These are phyloP conservation scores for Diplosoma virens DNA, from an alignment of 23 tunicate genomes.

Conservation along the genomic window DNA sequence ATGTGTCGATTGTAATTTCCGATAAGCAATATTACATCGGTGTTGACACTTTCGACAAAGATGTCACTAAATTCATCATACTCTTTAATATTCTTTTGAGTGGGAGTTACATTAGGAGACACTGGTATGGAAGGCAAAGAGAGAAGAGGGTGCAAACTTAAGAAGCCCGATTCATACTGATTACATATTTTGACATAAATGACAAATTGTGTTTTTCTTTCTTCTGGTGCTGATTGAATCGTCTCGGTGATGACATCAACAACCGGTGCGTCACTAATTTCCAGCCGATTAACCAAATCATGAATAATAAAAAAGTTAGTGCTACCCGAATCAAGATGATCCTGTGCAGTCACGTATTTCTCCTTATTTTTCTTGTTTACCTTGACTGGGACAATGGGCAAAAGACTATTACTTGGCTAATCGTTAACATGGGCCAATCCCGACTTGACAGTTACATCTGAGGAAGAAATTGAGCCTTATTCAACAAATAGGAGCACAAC, in stretches of 20 bases:
- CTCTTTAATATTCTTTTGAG: background rate
- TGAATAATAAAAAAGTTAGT: background rate
- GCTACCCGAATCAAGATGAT: background rate
- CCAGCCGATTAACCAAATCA: background rate
- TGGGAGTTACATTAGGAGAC: background rate
- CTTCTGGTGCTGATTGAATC: background rate
- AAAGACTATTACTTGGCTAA: background rate
- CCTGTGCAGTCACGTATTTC: background rate
- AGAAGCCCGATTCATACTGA: background rate
- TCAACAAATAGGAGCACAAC: no score
- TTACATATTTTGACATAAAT: background rate
- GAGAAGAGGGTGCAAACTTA: background rate
- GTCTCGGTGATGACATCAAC: background rate
- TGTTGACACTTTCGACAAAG: background rate
- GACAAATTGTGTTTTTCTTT: background rate
- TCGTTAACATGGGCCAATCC: background rate
- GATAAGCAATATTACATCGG: background rate
- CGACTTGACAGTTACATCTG: background rate
- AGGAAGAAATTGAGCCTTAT: background rate
- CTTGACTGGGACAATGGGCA: background rate
- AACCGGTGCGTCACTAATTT: background rate
- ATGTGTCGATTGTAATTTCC: conserved; percentile 4
- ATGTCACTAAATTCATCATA: background rate
- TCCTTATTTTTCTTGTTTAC: background rate
- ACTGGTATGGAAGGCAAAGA: background rate